phyloP scores from a whole-genome alignment of 2,888 invertebrate genomes.

The Clistopyga incitator region DNA sequence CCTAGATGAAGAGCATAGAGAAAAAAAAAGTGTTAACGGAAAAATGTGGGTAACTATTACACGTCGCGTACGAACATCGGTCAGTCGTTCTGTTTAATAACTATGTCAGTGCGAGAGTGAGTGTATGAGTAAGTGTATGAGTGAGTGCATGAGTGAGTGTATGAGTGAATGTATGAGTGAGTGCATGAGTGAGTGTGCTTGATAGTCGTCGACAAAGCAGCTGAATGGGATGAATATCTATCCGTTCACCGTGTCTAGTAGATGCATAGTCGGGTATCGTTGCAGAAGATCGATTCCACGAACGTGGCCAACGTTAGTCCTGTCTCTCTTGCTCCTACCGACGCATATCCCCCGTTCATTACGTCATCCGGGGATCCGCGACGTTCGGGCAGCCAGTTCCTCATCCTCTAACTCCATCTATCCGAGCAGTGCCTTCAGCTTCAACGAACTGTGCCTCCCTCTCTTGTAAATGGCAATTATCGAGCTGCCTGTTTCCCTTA shows the following conservation, averaged over 20 bases:
- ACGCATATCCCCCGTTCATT: constrained; percentile 42
- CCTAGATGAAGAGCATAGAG: neutral
- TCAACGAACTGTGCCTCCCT: constrained; percentile 8
- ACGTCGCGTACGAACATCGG: constrained; percentile 38
- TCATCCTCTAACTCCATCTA: constrained; percentile 31
- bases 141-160: no score
- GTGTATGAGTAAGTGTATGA: neutral
- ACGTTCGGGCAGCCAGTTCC: constrained; percentile 43
- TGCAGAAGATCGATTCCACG: constrained; percentile 52
- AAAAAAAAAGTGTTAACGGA: constrained; percentile 34
- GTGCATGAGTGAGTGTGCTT: neutral
- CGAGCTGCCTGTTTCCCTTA: constrained; percentile 70
- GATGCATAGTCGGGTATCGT: constrained; percentile 42
- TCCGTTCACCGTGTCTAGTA: constrained; percentile 4
- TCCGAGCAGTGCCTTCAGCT: constrained; percentile 17
- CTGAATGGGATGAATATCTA: constrained; percentile 13
- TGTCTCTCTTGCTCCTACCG: neutral
- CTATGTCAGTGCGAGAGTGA: neutral
- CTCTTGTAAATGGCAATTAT: constrained; percentile 71
- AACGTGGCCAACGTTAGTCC: constrained; percentile 33
- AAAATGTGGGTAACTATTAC: constrained; percentile 42
- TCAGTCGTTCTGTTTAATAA: constrained; percentile 6
- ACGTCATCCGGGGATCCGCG: constrained; percentile 43
- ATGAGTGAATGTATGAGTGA: neutral
- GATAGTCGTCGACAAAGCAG: neutral